Evolutionary conservation across 2,797 vertebrate genomes (phyloP).

Genomic region (Synaphobranchus kaupii): DNA sequence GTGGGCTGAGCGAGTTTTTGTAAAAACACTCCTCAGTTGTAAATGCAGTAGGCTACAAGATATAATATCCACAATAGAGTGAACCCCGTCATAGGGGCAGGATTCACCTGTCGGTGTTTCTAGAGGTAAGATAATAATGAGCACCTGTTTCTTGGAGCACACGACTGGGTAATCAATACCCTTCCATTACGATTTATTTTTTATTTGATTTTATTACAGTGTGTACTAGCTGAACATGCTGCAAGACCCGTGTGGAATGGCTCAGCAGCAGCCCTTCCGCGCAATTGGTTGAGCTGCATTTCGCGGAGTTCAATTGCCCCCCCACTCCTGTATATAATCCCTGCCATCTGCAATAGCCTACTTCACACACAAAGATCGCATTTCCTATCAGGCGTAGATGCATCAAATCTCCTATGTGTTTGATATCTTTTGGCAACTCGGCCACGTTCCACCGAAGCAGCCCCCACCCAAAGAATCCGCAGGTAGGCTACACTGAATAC

Average conservation of each 20-base stretch:
- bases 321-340: neutral
- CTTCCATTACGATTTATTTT: neutral
- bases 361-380: neutral
- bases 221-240: neutral
- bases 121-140: neutral
- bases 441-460: neutral
- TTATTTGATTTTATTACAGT: neutral
- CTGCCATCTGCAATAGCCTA: neutral
- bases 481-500: neutral
- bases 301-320: neutral
- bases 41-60: too few relatives aligned
- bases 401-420: neutral
- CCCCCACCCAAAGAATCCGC: conserved; percentile 1
- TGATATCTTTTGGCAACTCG: neutral
- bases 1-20: too few relatives aligned
- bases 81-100: too few relatives aligned
- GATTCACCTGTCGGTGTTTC: neutral
- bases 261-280: neutral
- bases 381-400: too few relatives aligned
- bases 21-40: too few relatives aligned
- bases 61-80: too few relatives aligned
- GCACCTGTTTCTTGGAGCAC: neutral
- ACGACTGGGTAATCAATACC: neutral
- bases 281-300: neutral
- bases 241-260: neutral